Percentiles rank a stretch among this genome's conserved stretches.
These are phyloP conservation scores for Germaria angustata DNA, from an alignment of 2,888 invertebrate species.

Conservation along the genomic window DNA sequence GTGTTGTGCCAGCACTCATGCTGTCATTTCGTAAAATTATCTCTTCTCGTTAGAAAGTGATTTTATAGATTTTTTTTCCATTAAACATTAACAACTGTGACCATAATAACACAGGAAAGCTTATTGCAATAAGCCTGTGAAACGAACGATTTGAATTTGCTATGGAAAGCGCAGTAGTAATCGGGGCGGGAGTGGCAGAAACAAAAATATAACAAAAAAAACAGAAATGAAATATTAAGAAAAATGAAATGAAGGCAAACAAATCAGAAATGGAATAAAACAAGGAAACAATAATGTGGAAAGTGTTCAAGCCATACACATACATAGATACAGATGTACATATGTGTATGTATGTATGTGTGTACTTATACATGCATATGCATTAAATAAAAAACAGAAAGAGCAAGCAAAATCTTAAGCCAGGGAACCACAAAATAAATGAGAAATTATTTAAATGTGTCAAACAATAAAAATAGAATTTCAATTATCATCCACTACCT, in stretches of 20 bases:
- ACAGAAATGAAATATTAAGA: conserved; percentile 18
- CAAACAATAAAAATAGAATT: conserved; percentile 36
- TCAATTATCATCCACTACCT: conserved; percentile 40
- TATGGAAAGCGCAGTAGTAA: conserved; percentile 48
- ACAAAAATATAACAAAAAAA: conserved; percentile 39
- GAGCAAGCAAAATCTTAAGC: conserved; percentile 18
- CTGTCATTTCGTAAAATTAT: conserved; percentile 72
- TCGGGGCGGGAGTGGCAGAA: conserved; percentile 66
- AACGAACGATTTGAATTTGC: conserved; percentile 4
- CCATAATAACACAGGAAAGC: conserved; percentile 22
- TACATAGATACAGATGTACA: no score
- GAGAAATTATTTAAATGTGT: conserved; percentile 18
- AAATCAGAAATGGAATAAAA: conserved; percentile 13
- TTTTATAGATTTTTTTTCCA: conserved; percentile 12
- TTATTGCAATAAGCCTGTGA: conserved; percentile 20
- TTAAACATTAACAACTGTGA: conserved; percentile 36
- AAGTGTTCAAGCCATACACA: conserved; percentile 56
- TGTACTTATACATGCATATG: no score
- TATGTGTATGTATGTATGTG: no score
- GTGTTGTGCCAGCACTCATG: conserved; percentile 78
- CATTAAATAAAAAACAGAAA: conserved; percentile 43
- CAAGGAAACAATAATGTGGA: conserved; percentile 23
- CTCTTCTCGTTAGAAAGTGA: conserved; percentile 55
- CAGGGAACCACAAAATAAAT: not conserved
- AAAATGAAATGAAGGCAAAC: conserved; percentile 4